phyloP scores from a whole-genome alignment of 2,113 vertebrate species.

The Lichenostomus cassidix region DNA sequence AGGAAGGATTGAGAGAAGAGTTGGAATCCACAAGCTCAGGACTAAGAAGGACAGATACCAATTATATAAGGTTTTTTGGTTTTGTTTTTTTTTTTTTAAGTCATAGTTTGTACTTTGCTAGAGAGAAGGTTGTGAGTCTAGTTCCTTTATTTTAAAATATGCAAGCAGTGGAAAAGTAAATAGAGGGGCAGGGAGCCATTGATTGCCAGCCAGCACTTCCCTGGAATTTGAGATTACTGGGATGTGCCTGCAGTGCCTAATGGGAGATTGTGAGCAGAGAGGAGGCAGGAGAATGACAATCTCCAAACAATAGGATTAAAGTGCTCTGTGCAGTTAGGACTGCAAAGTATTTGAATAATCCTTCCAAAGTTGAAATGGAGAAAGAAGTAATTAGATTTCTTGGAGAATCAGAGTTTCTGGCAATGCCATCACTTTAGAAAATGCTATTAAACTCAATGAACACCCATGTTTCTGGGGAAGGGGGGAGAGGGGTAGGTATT shows the following conservation, averaged over 20 bases:
- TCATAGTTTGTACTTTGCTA: background rate
- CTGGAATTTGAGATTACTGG: conserved; percentile 59
- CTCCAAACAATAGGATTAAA: conserved; percentile 63
- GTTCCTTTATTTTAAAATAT: conserved; percentile 62
- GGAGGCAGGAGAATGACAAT: conserved; percentile 47
- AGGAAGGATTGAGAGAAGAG: background rate
- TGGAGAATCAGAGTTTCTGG: background rate
- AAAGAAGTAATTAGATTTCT: conserved; percentile 31
- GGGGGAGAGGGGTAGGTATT: background rate
- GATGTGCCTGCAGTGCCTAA: conserved; percentile 47
- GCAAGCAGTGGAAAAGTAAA: conserved; percentile 62
- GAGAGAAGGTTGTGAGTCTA: background rate
- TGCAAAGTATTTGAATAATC: conserved; percentile 53
- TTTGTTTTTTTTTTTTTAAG: background rate
- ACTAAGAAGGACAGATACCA: background rate
- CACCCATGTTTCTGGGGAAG: background rate
- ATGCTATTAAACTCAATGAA: background rate
- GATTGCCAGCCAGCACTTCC: conserved; percentile 52
- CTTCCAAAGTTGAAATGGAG: conserved; percentile 31
- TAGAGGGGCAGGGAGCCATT: conserved; percentile 35
- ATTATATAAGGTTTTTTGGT: background rate
- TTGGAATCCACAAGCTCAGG: background rate
- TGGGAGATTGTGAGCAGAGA: conserved; percentile 6
- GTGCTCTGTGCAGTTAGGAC: background rate
- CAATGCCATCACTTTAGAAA: background rate